Base-by-base conservation (phyloP, 2,113 vertebrate genomes). In the Gadus chalcogrammus region DNA sequence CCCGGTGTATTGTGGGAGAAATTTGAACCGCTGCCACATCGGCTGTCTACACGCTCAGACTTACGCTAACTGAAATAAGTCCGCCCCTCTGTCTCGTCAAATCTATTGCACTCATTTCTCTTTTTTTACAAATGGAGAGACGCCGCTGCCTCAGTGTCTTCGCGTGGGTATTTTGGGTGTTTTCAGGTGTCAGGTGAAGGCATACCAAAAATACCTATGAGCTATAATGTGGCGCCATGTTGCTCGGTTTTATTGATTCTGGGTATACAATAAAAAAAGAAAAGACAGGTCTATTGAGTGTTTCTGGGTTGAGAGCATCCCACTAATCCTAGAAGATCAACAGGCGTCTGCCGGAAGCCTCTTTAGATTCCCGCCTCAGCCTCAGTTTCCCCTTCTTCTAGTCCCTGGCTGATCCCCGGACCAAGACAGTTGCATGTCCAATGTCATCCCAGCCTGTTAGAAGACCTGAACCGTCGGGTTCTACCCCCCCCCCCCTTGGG, bases 11-110 rank as follows among this genome's bases (percentile, higher is more conserved):
- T 78, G 76, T 59, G 73, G 24, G 75, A 70, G 53, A 85, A 81
- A 81, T 86, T 86, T 84, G 84, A 74, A 73, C 75, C 83, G 81
- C 77, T 48, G 42, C 42, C 42, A 48, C 69, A 72, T 68, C 52
- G 68, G 61, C 38, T 60, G 65, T 28, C 11, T 79, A 77, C 79
- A 61, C n/a, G 65, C 65, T 27, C 17, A 60, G 52, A 62, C 63
- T 68, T 67, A 61, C 62, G 55, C 17, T 68, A 71, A 18, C 62
- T 67, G 42, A 67, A 56, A 53, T 68, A 11, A 72, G 42, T 48
- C 12, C 9, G 8, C 42, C 12, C 12, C 12, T 48, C 42, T 12
- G 42, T 48, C 42, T 48, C 42, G 42, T 48, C 42, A 48, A 48
- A 48, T 48, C 42, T 48, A 48, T 48, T 48, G 1, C 6, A 48